Percentiles rank a stretch among this genome's conserved stretches.
Conservation (phyloP, 2,797 vertebrate species). For the Pelodytes ibericus region DNA sequence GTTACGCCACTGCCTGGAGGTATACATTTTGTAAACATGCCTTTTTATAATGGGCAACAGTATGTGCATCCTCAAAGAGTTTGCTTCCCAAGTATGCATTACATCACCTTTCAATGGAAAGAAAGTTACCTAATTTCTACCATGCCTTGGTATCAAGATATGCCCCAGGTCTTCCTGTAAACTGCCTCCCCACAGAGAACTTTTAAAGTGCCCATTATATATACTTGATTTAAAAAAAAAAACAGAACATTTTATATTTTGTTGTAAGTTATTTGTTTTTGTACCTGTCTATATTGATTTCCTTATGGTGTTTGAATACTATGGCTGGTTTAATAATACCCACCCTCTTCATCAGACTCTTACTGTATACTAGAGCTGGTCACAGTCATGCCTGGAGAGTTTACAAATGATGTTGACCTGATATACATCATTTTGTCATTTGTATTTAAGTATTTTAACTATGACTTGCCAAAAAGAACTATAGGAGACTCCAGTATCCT, state of each 20-base stretch:
- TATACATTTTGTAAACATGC: no score
- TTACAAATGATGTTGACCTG: no score
- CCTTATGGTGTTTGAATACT: not conserved
- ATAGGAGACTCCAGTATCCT: no score
- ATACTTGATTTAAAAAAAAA: not conserved
- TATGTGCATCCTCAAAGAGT: not conserved
- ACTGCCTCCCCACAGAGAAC: not conserved
- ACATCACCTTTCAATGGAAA: not conserved
- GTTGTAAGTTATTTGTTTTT: not conserved
- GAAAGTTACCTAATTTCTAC: constrained; percentile 20
- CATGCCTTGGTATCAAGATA: constrained; percentile 15
- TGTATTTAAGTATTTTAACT: no score
- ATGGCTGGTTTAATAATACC: not conserved
- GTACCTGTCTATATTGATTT: not conserved
- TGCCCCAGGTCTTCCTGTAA: constrained; percentile 27
- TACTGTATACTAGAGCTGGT: no score
- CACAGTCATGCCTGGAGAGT: no score
- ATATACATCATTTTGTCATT: no score
- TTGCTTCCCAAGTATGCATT: not conserved
- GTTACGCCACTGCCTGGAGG: no score
- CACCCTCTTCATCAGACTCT: no score
- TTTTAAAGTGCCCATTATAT: not conserved
- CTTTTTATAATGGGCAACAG: not conserved
- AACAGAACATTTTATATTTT: not conserved
- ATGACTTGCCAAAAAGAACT: no score